Percentiles rank a stretch among this genome's conserved stretches.
Evolutionary conservation across 2,113 vertebrate species (phyloP).

Genomic region (Hyaena hyaena): DNA sequence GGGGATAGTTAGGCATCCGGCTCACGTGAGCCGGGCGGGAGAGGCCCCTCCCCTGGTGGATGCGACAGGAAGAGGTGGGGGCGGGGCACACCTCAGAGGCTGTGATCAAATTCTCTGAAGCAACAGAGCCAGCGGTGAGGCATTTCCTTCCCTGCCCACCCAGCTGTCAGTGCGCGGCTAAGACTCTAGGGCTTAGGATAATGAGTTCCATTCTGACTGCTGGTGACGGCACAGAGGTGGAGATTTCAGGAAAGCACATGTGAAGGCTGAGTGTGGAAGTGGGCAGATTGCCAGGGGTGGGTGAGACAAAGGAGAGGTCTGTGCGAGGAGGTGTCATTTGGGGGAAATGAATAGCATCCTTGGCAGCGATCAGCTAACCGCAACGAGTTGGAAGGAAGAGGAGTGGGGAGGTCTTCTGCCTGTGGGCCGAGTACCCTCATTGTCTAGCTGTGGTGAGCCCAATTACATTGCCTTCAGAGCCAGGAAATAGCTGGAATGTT

Average conservation of each 20-base stretch:
- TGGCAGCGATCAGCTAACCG: not conserved
- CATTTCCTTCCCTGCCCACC: accelerated
- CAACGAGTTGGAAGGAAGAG: not conserved
- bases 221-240: not conserved
- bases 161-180: not conserved
- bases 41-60: not conserved
- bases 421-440: not conserved
- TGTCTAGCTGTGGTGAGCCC: not conserved
- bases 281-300: not conserved
- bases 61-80: not conserved
- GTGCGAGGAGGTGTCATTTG: not conserved
- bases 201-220: not conserved
- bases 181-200: not conserved
- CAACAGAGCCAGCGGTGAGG: not conserved
- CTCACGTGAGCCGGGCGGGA: not conserved
- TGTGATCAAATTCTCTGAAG: not conserved
- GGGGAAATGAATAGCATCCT: not conserved
- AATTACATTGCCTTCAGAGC: not conserved
- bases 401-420: not conserved
- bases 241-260: not conserved
- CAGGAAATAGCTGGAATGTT: not conserved
- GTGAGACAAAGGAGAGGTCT: not conserved
- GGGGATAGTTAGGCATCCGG: not conserved
- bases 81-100: not conserved
- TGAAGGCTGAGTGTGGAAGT: not conserved